Conservation (phyloP, 2,797 vertebrate species). For the Chrysocyon brachyurus region DNA sequence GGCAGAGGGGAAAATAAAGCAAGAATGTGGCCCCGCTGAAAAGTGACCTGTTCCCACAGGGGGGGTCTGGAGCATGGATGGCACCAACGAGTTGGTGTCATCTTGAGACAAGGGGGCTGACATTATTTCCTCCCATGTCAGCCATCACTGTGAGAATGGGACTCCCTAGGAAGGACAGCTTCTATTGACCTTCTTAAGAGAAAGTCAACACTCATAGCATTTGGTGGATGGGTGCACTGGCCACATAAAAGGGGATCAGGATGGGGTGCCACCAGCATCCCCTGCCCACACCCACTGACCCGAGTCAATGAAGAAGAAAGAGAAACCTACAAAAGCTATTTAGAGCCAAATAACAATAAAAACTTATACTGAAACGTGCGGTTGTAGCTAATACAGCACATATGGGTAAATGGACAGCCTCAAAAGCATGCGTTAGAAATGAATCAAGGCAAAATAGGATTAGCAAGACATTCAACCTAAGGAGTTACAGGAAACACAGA, state of each 20-base stretch:
- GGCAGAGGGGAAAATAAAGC: neutral
- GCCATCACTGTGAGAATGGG: neutral
- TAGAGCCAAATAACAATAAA: neutral
- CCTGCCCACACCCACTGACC: neutral
- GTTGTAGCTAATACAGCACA: neutral
- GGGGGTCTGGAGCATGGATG: neutral
- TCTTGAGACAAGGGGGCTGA: neutral
- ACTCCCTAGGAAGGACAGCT: neutral
- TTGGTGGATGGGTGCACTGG: neutral
- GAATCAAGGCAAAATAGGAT: conserved; percentile 18
- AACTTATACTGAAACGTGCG: neutral
- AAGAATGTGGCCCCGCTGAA: neutral
- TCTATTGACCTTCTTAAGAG: neutral
- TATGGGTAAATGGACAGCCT: neutral
- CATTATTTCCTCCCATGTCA: neutral
- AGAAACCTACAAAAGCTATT: neutral
- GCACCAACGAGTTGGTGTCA: neutral
- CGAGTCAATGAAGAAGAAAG: neutral
- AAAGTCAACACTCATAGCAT: neutral
- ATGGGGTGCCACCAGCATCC: no score
- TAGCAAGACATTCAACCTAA: conserved; percentile 2
- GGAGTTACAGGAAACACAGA: neutral
- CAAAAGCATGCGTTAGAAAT: neutral
- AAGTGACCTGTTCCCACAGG: neutral
- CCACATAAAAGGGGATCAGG: neutral